phyloP scores from a whole-genome alignment of 2,797 vertebrate species.

The Myotis myotis region DNA sequence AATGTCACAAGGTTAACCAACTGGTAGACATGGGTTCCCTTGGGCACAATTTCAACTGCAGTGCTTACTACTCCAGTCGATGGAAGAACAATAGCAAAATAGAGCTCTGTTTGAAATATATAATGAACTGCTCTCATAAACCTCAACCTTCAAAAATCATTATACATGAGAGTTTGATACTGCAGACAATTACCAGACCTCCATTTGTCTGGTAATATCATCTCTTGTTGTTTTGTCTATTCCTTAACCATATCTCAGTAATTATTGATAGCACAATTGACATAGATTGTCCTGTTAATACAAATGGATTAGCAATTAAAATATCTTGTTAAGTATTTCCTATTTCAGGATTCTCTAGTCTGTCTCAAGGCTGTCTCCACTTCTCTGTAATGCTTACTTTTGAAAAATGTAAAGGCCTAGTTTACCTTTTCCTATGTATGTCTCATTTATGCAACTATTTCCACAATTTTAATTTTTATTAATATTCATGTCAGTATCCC shows the following conservation, averaged over 20 bases:
- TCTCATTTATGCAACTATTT: slow-evolving; percentile 40
- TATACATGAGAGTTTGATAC: slow-evolving; percentile 84
- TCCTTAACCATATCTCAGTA: slow-evolving; percentile 78
- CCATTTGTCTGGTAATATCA: slow-evolving; percentile 77
- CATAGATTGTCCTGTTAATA: slow-evolving; percentile 75
- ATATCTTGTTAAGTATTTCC: slow-evolving; percentile 72
- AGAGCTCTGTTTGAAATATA: slow-evolving; percentile 84
- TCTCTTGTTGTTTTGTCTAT: slow-evolving; percentile 37
- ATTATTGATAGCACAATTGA: slow-evolving; percentile 82
- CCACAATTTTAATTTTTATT: slow-evolving; percentile 20
- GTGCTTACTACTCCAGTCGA: slow-evolving; percentile 82
- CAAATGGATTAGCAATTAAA: slow-evolving; percentile 80
- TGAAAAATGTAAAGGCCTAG: slow-evolving; percentile 56
- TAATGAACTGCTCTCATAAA: slow-evolving; percentile 88
- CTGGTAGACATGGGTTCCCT: slow-evolving; percentile 89
- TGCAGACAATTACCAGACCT: slow-evolving; percentile 81
- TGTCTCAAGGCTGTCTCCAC: slow-evolving; percentile 58
- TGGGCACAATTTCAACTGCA: slow-evolving; percentile 90
- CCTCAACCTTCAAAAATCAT: slow-evolving; percentile 87
- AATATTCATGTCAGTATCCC: not conserved
- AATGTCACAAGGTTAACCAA: slow-evolving; percentile 94
- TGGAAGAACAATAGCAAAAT: slow-evolving; percentile 86
- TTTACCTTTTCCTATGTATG: not conserved
- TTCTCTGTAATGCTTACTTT: slow-evolving; percentile 53
- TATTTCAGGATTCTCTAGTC: slow-evolving; percentile 61